Evolutionary conservation across 2,888 invertebrate species (phyloP).

Genomic region (Xanthia togata): DNA sequence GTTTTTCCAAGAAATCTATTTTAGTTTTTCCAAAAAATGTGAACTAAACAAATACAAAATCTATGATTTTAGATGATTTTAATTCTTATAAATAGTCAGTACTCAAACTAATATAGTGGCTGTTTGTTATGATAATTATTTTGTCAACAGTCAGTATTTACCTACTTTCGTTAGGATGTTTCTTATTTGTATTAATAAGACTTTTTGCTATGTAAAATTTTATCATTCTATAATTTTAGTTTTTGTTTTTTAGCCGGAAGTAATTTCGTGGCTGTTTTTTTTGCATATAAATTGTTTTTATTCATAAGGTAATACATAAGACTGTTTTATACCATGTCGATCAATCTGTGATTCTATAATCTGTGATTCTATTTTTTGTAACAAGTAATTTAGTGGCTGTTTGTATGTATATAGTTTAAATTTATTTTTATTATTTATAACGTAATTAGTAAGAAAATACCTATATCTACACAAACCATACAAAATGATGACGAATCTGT

Average conservation of each 20-base stretch:
- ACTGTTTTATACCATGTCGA: slow-evolving; percentile 40
- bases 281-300: slow-evolving; percentile 35
- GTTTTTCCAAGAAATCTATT: slow-evolving; percentile 19
- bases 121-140: slow-evolving; percentile 35
- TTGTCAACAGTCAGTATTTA: slow-evolving; percentile 34
- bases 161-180: slow-evolving; percentile 34
- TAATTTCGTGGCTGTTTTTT: slow-evolving; percentile 36
- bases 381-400: slow-evolving; percentile 31
- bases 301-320: slow-evolving; percentile 36
- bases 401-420: slow-evolving; percentile 32
- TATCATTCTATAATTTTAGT: slow-evolving; percentile 33
- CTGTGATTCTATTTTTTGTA: slow-evolving; percentile 29
- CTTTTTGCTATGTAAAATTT: slow-evolving; percentile 34
- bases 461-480: slow-evolving; percentile 34
- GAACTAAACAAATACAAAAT: slow-evolving; percentile 31
- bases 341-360: slow-evolving; percentile 30
- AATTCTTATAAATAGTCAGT: slow-evolving; percentile 33
- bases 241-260: slow-evolving; percentile 34
- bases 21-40: slow-evolving; percentile 27
- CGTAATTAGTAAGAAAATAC: slow-evolving; percentile 36
- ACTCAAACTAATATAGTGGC: slow-evolving; percentile 34
- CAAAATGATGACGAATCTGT: too few relatives aligned
- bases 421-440: slow-evolving; percentile 32
- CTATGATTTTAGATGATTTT: slow-evolving; percentile 31
- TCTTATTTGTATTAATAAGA: slow-evolving; percentile 34